Evolutionary conservation across 2,797 vertebrate genomes (phyloP).

Genomic region (Cynodonichthys magdalenae): DNA sequence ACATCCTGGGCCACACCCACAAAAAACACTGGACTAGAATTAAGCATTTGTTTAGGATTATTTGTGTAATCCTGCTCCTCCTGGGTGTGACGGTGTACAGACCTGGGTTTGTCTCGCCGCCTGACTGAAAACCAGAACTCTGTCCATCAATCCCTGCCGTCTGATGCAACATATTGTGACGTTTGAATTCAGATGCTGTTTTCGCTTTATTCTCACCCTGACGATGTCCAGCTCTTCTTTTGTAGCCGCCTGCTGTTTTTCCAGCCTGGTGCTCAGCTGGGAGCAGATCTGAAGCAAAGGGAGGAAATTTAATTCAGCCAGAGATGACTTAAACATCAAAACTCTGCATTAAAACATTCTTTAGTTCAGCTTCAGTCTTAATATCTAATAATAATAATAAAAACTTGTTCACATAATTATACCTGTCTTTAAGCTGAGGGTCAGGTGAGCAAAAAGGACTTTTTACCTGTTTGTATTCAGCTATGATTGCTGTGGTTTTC

Average conservation of each 20-base stretch:
- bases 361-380: no score
- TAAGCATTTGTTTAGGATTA: neutral
- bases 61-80: conserved; percentile 19
- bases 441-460: neutral
- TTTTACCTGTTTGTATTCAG: conserved; percentile 95
- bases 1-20: conserved; percentile 15
- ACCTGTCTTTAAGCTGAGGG: neutral
- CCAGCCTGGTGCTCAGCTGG: conserved; percentile 93
- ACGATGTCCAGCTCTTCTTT: conserved; percentile 96
- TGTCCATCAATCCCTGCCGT: neutral
- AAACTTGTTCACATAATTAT: neutral
- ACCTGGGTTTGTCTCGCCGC: neutral
- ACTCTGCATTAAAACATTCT: no score
- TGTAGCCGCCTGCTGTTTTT: conserved; percentile 93
- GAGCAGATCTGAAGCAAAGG: conserved; percentile 90
- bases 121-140: conserved; percentile 4
- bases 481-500: conserved; percentile 97
- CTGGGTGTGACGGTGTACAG: conserved; percentile 7
- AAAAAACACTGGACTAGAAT: conserved; percentile 5
- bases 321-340: neutral
- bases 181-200: neutral
- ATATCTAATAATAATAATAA: no score
- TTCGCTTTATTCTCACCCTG: conserved; percentile 82
- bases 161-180: neutral
- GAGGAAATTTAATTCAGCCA: conserved; percentile 2